Evolutionary conservation across 1,140 invertebrate species (phyloP).

Genomic region (Hylaeus volcanicus): DNA sequence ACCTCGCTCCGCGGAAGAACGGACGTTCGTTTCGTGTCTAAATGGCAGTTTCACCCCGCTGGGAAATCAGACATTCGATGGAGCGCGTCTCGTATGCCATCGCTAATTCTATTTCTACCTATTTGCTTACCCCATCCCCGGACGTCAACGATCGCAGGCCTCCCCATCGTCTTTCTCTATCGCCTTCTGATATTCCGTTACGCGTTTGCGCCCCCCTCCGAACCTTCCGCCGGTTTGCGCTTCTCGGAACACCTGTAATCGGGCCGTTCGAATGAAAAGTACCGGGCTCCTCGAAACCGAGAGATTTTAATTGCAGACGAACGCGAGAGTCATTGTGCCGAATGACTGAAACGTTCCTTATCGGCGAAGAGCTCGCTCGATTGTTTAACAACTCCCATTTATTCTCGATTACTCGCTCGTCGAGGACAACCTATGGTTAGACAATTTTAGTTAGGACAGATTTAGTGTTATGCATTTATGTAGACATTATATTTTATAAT

Average conservation of each 20-base stretch:
- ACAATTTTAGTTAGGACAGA: too few relatives aligned
- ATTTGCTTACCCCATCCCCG: constrained; percentile 20
- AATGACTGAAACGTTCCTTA: background rate
- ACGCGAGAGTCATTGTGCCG: background rate
- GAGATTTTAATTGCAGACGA: constrained; percentile 4
- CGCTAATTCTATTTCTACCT: constrained; percentile 70
- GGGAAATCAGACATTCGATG: constrained; percentile 71
- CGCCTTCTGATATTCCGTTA: background rate
- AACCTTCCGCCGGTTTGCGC: background rate
- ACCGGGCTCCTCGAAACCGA: background rate
- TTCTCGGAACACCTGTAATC: background rate
- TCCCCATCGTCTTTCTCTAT: background rate
- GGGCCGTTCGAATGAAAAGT: background rate
- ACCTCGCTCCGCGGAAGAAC: constrained; percentile 29
- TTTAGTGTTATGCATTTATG: too few relatives aligned
- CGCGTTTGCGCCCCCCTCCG: background rate
- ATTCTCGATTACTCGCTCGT: background rate
- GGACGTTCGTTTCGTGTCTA: constrained; percentile 42
- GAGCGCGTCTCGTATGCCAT: constrained; percentile 56
- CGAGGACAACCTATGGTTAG: too few relatives aligned
- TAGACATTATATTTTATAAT: too few relatives aligned
- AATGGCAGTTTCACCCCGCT: constrained; percentile 65
- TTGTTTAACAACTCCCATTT: background rate
- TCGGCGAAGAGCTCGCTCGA: background rate
- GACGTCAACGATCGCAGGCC: background rate